These are phyloP conservation scores for Diarsia mendica DNA, from an alignment of 2,888 invertebrate genomes.

Conservation along the genomic window DNA sequence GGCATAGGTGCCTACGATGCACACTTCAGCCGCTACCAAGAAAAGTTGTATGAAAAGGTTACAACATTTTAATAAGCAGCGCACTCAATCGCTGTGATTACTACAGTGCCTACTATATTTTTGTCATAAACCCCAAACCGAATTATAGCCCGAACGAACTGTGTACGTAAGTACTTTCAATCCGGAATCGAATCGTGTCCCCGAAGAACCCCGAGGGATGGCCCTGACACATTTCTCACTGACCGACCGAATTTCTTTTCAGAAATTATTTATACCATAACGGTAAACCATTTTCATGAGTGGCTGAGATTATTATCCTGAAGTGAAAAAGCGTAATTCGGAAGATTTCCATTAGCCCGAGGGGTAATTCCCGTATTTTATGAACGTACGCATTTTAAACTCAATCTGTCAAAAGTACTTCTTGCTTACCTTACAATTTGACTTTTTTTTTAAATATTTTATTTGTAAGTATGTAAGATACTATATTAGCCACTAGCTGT, in stretches of 20 bases:
- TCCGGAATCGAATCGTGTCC: conserved; percentile 48
- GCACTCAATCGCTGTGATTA: not conserved
- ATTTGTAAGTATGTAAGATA: no score
- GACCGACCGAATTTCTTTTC: conserved; percentile 46
- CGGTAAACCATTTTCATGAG: conserved; percentile 33
- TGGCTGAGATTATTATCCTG: conserved; percentile 7
- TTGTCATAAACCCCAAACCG: conserved; percentile 17
- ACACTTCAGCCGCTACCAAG: not conserved
- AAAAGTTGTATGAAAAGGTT: not conserved
- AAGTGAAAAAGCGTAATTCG: conserved; percentile 4
- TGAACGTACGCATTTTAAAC: not conserved
- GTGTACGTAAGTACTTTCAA: conserved; percentile 42
- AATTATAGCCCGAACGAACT: conserved; percentile 25
- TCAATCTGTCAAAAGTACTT: not conserved
- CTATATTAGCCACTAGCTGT: no score
- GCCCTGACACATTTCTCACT: conserved; percentile 46
- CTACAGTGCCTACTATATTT: conserved; percentile 2
- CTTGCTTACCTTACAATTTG: not conserved
- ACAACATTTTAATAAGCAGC: not conserved
- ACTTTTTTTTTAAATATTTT: no score
- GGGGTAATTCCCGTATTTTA: not conserved
- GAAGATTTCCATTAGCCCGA: not conserved
- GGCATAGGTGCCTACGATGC: no score
- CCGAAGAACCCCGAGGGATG: conserved; percentile 39
- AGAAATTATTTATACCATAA: conserved; percentile 40